Base-by-base conservation (phyloP, 1,140 invertebrate genomes). In the Campodea augens region DNA sequence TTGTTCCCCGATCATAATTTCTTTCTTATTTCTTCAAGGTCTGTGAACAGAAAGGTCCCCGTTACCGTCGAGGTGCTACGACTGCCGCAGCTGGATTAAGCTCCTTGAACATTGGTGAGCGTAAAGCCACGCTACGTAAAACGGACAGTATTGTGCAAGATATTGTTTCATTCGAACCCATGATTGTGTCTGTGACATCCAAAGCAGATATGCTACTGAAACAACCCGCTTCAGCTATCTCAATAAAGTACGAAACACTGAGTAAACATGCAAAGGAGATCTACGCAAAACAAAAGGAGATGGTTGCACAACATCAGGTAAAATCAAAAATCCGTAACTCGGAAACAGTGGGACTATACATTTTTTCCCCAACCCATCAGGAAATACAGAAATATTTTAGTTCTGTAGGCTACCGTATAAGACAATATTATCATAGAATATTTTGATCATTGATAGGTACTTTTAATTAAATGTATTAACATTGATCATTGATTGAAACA, bases 121-220 rank as follows among this genome's bases (percentile, higher is more conserved):
- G 83, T 47, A 89, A 86, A 63, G 85, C 84, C 3, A 84, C 78
- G 55, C 69, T 91, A n/a, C 70, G 87, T 47, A 81, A 87, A 60
- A 90, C 86, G 15, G 87, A 85, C 59, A 89, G 83, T 60, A 89
- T 92, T 56, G 85, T 91, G 15, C 85, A 89, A 64, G 87, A 92
- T 62, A 90, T 92, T 54, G 86, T 90, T 43, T 86, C 84, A 15
- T 88, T 91, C 63, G 86, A 91, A 60, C 88, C 88, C 3, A 90
- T 91, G 83, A 91, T 92, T 52, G 84, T 89, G 58, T 89, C 85
- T 25, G 84, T 91, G 12, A 79, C 84, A 36, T 83, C 78, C 25
- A 91, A 90, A 68, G 87, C 86, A 43, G 84, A 88, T 64, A 63
- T 89, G 43, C 78, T 78, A 63, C 84, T 86, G 64, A 81, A 78